Conservation (phyloP, 2,113 vertebrate genomes). For the Chloebia gouldiae region DNA sequence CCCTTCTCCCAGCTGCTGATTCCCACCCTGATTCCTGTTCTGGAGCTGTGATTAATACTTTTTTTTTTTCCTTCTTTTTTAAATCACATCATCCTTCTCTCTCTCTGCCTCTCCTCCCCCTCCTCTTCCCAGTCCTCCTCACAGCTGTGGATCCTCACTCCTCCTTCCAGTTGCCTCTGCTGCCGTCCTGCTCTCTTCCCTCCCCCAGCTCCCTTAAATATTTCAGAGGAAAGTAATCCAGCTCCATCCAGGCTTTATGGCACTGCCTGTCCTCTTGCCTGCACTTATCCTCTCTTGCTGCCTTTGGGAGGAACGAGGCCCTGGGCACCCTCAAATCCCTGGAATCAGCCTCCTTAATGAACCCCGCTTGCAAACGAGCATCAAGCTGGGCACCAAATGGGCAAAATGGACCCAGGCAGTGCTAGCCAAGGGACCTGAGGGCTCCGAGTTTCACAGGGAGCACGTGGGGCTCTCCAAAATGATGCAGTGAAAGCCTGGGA, state of each 20-base stretch:
- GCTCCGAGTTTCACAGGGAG: not conserved
- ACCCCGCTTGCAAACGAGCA: fast-evolving
- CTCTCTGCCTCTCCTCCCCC: not conserved
- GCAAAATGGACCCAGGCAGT: not conserved
- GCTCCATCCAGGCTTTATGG: conserved; percentile 10
- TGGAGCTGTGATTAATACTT: conserved; percentile 60
- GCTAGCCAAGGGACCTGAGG: not conserved
- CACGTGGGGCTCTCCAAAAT: not conserved
- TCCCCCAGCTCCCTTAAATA: conserved; percentile 15
- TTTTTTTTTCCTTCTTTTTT: not conserved
- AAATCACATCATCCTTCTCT: conserved; percentile 52
- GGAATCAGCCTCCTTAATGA: not conserved
- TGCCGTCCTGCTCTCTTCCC: not conserved
- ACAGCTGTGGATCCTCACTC: conserved; percentile 68
- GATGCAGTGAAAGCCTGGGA: fast-evolving
- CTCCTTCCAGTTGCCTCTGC: not conserved
- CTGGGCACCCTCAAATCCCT: not conserved
- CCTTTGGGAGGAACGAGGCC: not conserved
- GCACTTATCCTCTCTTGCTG: not conserved
- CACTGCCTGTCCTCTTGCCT: not conserved
- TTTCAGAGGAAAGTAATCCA: conserved; percentile 42
- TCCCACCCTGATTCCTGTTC: conserved; percentile 61
- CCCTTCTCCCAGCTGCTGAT: conserved; percentile 68
- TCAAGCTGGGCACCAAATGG: not conserved
- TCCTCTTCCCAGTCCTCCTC: not conserved